Base-by-base conservation (phyloP, 2,797 vertebrate genomes). In the Pogonophryne albipinna region DNA sequence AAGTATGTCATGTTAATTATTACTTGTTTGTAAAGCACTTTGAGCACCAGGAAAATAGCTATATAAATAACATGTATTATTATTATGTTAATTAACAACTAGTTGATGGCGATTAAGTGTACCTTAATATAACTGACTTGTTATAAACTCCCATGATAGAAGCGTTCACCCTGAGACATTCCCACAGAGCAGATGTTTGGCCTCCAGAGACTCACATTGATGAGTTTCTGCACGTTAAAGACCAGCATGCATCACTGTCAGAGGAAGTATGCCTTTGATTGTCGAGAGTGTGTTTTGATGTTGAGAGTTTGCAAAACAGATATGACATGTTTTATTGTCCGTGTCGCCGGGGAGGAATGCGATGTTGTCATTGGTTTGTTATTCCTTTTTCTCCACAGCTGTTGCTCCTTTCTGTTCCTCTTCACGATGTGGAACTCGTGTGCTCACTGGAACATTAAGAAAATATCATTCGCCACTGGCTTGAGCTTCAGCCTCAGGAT, bases 121-220 rank as follows among this genome's bases (percentile, higher is more conserved):
- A 27, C 4, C 27, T 27, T 5, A 27, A 27, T 27, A 27, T 27
- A 27, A 27, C 1, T 27, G 27, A 27, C 27, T 27, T 27, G 27
- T 27, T 27, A 4, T 27, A 27, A 27, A 27, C 0, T 5, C 4
- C 27, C 27, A 27, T 1, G 4, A 27, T 27, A 27, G 27, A 80
- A 16, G 52, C 41, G 66, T 74, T 79, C 50, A 0, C 49, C 83
- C 76, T 0, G 6, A 80, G 82, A 62, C 79, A 82, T 85, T 85
- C 84, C 86, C 78, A 78, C 59, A 42, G 45, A 51, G 42, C 71
- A 47, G 85, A 90, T 84, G 78, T 88, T 84, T 77, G 23, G 60
- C 67, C 85, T 71, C 52, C 46, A 42, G 59, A 74, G 74, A 78
- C 41, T 71, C 34, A 73, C 71, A 79, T 71, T 0, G 27, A 38